Base-by-base conservation (phyloP, 2,888 invertebrate species). In the Anaspis maculata region DNA sequence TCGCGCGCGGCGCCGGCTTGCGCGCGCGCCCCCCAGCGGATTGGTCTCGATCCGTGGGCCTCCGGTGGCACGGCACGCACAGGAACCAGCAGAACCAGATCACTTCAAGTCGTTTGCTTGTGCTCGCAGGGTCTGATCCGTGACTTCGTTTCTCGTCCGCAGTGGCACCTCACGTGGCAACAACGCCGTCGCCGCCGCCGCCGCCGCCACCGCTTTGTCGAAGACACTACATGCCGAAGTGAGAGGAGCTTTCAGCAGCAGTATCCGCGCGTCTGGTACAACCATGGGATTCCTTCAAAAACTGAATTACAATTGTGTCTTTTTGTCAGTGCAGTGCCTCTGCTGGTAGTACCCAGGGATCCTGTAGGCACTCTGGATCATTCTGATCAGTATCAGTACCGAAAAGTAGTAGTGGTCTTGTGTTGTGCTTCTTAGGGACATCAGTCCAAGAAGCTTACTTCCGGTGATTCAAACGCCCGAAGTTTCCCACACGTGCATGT, bases 51-150 rank as follows among this genome's bases (percentile, higher is more conserved):
- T 30, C 33, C 38, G n/a, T n/a, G n/a, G 41, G 27, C 28, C 22
- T 25, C 29, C 37, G 44, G 39, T 40, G 34, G 31, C 36, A 30
- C 36, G 25, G 30, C 34, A 27, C 31, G 14, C 31, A 44, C 43
- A 37, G 41, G 41, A 45, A n/a, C n/a, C n/a, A n/a, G 34, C 39
- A 37, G 45, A 49, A 55, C 54, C 46, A 49, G 56, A 58, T 58
- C 57, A 56, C 52, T 58, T 45, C 46, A 51, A 52, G 54, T 55
- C 51, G 54, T 44, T 53, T 53, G 45, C 44, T 52, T 42, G 51
- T 37, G 37, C 42, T 36, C 47, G 48, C n/a, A 34, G 31, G 41
- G 45, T 32, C 37, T 34, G 28, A 39, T 40, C 38, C 6, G 19
- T 19, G 27, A 38, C 6, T 25, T 13, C 21, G 28, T 28, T n/a